phyloP scores from a whole-genome alignment of 2,797 vertebrate species.

The Coregonus ussuriensis region DNA sequence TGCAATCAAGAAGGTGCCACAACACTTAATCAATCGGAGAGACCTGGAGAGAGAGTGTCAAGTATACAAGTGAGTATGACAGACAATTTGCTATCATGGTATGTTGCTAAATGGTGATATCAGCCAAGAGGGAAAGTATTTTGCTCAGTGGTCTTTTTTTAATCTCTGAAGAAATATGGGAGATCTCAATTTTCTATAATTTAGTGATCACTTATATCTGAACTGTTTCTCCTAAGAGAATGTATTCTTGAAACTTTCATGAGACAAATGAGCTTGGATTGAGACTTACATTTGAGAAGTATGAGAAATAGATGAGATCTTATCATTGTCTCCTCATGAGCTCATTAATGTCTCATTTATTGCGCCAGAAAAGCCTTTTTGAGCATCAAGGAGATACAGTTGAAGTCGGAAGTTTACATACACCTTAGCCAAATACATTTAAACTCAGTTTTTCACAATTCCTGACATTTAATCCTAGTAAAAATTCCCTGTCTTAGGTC shows the following conservation, averaged over 20 bases:
- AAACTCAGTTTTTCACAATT: too few relatives aligned
- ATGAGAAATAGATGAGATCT: neutral
- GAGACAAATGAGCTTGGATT: neutral
- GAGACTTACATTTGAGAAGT: neutral
- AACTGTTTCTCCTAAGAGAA: neutral
- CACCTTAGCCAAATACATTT: too few relatives aligned
- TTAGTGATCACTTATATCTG: neutral
- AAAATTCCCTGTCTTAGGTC: too few relatives aligned
- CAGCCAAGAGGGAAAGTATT: neutral
- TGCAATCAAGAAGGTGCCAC: constrained; percentile 22
- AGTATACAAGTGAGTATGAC: constrained; percentile 72
- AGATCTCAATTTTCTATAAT: neutral
- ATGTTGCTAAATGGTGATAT: neutral
- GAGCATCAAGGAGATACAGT: neutral
- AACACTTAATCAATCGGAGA: constrained; percentile 46
- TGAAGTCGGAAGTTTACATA: too few relatives aligned
- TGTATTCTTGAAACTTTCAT: neutral
- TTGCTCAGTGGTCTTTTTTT: neutral
- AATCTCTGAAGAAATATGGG: neutral
- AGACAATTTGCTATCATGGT: neutral
- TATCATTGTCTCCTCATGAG: neutral
- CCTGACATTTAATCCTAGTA: too few relatives aligned
- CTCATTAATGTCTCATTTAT: neutral
- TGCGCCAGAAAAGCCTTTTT: neutral
- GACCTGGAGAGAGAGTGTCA: constrained; percentile 72